Base-by-base conservation (phyloP, 2,888 invertebrate genomes). In the Chymomyza fuscimana region DNA sequence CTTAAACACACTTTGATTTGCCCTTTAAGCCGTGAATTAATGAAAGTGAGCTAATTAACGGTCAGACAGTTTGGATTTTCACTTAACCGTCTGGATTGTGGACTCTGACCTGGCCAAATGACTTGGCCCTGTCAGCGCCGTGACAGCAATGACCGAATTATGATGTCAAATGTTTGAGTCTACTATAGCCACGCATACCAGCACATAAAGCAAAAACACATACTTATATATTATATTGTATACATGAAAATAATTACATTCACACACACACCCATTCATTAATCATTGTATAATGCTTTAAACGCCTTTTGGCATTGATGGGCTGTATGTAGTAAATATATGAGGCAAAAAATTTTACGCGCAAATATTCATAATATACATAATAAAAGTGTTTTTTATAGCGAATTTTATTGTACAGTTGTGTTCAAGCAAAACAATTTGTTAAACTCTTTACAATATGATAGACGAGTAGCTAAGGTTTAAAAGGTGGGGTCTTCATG, bases 111-210 rank as follows among this genome's bases (percentile, higher is more conserved):
- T 46, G 68, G 25, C 54, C 58, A 65, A 61, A 64, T 51, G 12
- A 10, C 46, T 19, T 50, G 52, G 40, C 40, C 73, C 69, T 80
- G 83, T 87, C 87, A 82, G 56, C 78, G 72, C 65, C 51, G 66
- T 80, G 87, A 74, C 87, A 74, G 80, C 78, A 82, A 78, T 80
- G 63, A 73, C 83, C 77, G 72, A 75, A 86, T 86, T 83, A 87
- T 87, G 83, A 83, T 84, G 83, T 87, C 83, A 84, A 76, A 87
- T 76, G 80, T 71, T 46, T 72, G 85, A 86, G 78, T 84, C 82
- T 79, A 74, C 82, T 79, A 72, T 68, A 12, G 52, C 50, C 50
- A 65, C 51, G 67, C 69, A 29, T 59, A 46, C 56, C n/a, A 65
- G 10, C 62, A 65, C 54, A 64, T 10, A 32, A 40, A 40, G 12